Conservation (phyloP, 2,113 vertebrate genomes). For the Elaphurus davidianus region DNA sequence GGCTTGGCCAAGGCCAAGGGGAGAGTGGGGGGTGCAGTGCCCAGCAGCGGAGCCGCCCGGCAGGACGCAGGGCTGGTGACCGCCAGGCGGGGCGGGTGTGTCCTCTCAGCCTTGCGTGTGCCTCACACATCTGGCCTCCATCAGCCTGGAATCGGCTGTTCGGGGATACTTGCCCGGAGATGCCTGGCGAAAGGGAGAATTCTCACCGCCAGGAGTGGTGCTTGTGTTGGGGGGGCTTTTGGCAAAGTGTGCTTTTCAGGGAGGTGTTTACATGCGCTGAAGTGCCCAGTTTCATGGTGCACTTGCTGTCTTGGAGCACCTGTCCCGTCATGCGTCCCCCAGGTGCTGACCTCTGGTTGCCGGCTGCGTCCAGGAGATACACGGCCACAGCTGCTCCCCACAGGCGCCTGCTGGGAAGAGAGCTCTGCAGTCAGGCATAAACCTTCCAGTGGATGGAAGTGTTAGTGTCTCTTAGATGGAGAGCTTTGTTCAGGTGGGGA, state of each 20-base stretch:
- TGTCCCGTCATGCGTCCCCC: neutral
- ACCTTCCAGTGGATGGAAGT: neutral
- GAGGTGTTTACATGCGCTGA: accelerated
- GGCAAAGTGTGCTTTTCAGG: neutral
- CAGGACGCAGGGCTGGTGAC: neutral
- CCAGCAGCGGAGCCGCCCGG: accelerated
- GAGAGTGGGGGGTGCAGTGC: neutral
- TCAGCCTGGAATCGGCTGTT: neutral
- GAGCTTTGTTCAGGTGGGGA: neutral
- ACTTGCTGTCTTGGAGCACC: neutral
- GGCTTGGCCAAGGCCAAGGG: too few relatives aligned
- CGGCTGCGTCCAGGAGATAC: neutral
- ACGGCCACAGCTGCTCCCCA: neutral
- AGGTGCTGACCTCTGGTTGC: neutral
- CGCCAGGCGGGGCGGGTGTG: neutral
- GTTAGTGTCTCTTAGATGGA: neutral
- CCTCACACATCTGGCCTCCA: neutral
- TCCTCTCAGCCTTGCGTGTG: accelerated
- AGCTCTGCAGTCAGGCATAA: accelerated
- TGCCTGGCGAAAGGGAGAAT: neutral
- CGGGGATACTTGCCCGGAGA: neutral
- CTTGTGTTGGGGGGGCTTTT: neutral
- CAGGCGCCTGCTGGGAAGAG: neutral
- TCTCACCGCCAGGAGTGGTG: neutral
- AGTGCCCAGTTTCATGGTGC: neutral